Base-by-base conservation (phyloP, 2,113 vertebrate genomes). In the Anas platyrhynchos region DNA sequence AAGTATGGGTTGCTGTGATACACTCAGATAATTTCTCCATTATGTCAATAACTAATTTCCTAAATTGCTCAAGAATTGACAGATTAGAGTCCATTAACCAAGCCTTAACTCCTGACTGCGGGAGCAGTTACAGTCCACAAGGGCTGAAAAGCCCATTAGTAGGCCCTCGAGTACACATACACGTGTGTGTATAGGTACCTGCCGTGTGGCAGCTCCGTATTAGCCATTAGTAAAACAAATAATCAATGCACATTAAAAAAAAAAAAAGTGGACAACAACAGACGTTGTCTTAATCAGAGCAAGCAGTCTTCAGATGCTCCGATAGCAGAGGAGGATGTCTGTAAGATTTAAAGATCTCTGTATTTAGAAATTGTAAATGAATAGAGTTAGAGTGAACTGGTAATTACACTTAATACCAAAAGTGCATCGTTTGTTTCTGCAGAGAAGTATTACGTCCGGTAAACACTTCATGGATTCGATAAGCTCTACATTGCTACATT, bases 11-110 rank as follows among this genome's bases (percentile, higher is more conserved):
- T 62, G 61, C 65, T 81, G 80, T 72, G 76, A 83, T 90, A 77
- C 66, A 38, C 58, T 95, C 54, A 32, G 44, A 82, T 92, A 77
- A 93, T 94, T 87, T 94, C 86, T 93, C 67, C 83, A 82, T 95
- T 92, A 93, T 91, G 73, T 94, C 92, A 92, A 65, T 96, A 93
- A 89, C 92, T 68, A 82, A 88, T 96, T 90, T 94, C 69, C 80
- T 93, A 68, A 94, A 83, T 89, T 91, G 82, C 67, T 95, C 68
- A 81, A 83, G 91, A 94, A 83, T 66, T 71, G 72, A 81, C 62
- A 74, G 87, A 91, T 77, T 93, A 83, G 50, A 21, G 9, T 81
- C 86, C 66, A 59, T 96, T 94, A 96, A 58, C 31, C 22, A 81
- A 65, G 69, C 38, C 66, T 79, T 91, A 86, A 88, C 54, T 86